Evolutionary conservation across 2,797 vertebrate genomes (phyloP), one percentile per base, ranked within the genome.

Genomic region (Philypnodon macrostomus): DNA sequence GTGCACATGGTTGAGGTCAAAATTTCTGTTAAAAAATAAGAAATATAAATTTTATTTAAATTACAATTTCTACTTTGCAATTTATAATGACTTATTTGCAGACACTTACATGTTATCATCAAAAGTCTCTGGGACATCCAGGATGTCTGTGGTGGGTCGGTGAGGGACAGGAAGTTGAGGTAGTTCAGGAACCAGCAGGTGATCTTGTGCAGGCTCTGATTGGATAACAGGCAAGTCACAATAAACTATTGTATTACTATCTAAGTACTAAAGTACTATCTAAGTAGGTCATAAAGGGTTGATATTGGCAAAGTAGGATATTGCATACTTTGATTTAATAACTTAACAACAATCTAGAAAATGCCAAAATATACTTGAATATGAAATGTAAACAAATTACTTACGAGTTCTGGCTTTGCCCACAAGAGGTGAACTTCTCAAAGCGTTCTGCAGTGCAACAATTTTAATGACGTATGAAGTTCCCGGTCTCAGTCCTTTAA

Each of bases 391-490:
- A 24, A 8, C 3, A 4, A 2, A 42, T 24, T 6, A 85, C 87
- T 93, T 90, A 99, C 97, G 95, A 81, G 97, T 99, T 77, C 77
- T 93, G 77, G 92, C 95, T 49, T 91, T 95, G 68, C 97, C 96
- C 54, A 90, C 60, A 10, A 98, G 80, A 1, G 94, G 82, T 15
- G 91, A 91, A 51, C 97, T 99, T 85, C 95, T 95, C 70, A 94
- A 87, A 54, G 73, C 80, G 56, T 95, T 95, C 84, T 95, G 94
- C 57, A 98, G 83, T 18, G 96, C 91, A 39, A 92, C 91, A 31
- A 99, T 86, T 31, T 92, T 91, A 61, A 99, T 90, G 29, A 90
- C 85, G 7, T 99, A 99, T 62, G 97, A 94, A 0, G 90, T 95
- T 67, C 86, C 93, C 42, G 95, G 91, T 69, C 92, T 94, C 74